Base-by-base conservation (phyloP, 1,140 invertebrate genomes). In the Bombus pyrosoma region DNA sequence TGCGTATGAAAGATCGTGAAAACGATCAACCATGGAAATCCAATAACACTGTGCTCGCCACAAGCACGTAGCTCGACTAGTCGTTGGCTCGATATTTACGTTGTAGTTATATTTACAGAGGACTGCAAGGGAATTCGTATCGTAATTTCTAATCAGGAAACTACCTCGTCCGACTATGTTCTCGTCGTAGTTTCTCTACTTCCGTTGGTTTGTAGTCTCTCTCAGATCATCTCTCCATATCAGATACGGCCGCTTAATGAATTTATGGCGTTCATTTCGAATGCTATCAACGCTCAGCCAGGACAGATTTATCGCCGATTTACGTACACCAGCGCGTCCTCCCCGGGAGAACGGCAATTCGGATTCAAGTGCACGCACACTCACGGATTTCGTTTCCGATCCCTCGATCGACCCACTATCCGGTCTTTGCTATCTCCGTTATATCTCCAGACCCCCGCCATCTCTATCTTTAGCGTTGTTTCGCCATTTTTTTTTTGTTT, bases 291-390 rank as follows among this genome's bases (percentile, higher is more conserved):
- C 83, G 86, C 77, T 81, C 86, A 62, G 71, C 75, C 75, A 66
- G 66, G 85, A 85, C 85, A 90, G 85, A 90, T 90, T 90, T 90
- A 90, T 86, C 83, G 81, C 77, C 87, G 88, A 89, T 89, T 89
- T 89, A 78, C 86, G 78, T 81, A 83, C 76, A 82, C 83, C 43
- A 53, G 32, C 83, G 57, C 72, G 57, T 57, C 41, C 75, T 22
- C 59, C 75, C n/a, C 34, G 72, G 81, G 86, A 75, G 79, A 81
- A 77, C 76, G 66, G 59, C 69, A 86, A 89, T 89, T 85, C 74
- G 64, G 37, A 80, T 75, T 83, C 83, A 47, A 57, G 66, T 39
- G 34, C 43, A 59, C 82, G 74, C 82, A 77, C 82, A 59, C 34
- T 22, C 37, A 57, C 25, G 39, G 74, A 85, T 88, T 73, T 82